Evolutionary conservation across 1,140 invertebrate species (phyloP).

Genomic region (Agrilus planipennis): DNA sequence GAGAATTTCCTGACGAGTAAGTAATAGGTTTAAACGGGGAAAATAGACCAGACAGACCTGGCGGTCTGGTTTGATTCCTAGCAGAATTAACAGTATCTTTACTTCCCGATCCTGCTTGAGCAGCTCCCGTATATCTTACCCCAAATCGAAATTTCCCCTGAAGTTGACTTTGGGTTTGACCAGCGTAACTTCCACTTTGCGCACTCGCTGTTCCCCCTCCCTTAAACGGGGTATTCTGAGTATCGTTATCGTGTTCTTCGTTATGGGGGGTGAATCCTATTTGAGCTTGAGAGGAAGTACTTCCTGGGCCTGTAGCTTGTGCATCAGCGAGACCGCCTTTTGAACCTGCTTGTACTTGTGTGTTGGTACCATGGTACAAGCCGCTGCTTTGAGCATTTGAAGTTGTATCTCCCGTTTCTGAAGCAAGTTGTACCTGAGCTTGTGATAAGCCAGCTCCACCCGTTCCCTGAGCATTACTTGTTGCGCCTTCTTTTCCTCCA

Average conservation of each 20-base stretch:
- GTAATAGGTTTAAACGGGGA: no score
- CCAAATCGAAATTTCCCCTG: conserved; percentile 65
- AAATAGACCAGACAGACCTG: no score
- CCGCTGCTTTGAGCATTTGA: conserved; percentile 64
- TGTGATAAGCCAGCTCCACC: conserved; percentile 64
- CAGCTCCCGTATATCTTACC: conserved; percentile 66
- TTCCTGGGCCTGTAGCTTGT: conserved; percentile 68
- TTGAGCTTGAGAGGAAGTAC: conserved; percentile 73
- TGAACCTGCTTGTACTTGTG: conserved; percentile 61
- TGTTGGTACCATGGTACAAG: conserved; percentile 52
- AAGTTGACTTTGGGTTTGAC: conserved; percentile 69
- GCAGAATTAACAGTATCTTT: conserved; percentile 23
- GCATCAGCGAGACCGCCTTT: conserved; percentile 73
- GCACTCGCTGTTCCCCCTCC: conserved; percentile 66
- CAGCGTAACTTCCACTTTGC: conserved; percentile 56
- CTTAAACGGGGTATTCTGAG: conserved; percentile 43
- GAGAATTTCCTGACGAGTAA: no score
- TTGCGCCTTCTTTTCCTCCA: conserved; percentile 59
- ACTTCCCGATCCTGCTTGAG: conserved; percentile 64
- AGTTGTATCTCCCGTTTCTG: conserved; percentile 56
- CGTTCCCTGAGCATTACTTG: conserved; percentile 58
- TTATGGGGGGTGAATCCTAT: conserved; percentile 70
- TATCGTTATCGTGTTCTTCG: conserved; percentile 41
- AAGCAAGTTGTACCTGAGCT: conserved; percentile 59
- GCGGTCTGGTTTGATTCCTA: conserved; percentile 17